Percentiles rank a stretch among this genome's conserved stretches.
Evolutionary conservation across 2,797 vertebrate species (phyloP).

Genomic region (Protonibea diacanthus): DNA sequence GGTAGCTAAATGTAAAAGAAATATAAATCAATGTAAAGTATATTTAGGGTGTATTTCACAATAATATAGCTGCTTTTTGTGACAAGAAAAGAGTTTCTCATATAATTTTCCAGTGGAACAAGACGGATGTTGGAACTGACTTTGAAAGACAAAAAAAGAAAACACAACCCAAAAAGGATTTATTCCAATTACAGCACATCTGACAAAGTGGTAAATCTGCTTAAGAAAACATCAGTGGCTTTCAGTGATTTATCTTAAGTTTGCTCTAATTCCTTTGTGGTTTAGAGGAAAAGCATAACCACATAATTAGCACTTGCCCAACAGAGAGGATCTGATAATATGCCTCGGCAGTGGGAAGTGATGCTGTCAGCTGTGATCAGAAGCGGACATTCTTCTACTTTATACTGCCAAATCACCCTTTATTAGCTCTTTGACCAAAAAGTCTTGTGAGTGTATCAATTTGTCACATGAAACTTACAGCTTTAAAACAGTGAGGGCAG

Average conservation of each 20-base stretch:
- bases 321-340: slow-evolving; percentile 56
- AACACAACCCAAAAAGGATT: slow-evolving; percentile 7
- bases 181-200: slow-evolving; percentile 27
- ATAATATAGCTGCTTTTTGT: slow-evolving; percentile 11
- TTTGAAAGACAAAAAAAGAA: slow-evolving; percentile 39
- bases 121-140: not conserved
- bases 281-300: slow-evolving; percentile 59
- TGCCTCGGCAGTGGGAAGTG: slow-evolving; percentile 51
- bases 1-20: slow-evolving; percentile 34
- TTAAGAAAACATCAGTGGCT: slow-evolving; percentile 41
- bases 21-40: slow-evolving; percentile 38
- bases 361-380: slow-evolving; percentile 43
- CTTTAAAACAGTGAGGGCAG: not conserved
- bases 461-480: not conserved
- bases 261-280: slow-evolving; percentile 51
- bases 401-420: slow-evolving; percentile 5
- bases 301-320: slow-evolving; percentile 70
- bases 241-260: slow-evolving; percentile 60
- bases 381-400: slow-evolving; percentile 16
- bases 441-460: not conserved
- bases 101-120: slow-evolving; percentile 25
- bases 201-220: slow-evolving; percentile 30
- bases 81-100: slow-evolving; percentile 7
- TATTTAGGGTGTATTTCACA: slow-evolving; percentile 34
- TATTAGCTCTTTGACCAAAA: not conserved